Conservation (phyloP, 1,140 invertebrate species). For the Antheraea mylitta region DNA sequence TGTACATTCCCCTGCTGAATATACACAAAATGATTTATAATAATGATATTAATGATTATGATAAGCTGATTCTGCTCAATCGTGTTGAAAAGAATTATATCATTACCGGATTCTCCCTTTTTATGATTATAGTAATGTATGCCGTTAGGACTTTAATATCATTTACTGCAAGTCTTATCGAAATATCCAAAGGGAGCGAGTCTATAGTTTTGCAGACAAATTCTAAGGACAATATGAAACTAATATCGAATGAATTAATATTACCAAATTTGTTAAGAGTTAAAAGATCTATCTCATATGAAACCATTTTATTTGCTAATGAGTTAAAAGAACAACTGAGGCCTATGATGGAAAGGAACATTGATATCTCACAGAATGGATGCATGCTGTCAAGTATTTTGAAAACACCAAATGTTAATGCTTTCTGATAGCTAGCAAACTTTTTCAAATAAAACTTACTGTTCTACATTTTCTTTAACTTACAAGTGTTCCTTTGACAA, state of each 20-base stretch:
- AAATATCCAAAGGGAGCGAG: slow-evolving; percentile 17
- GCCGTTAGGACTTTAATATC: slow-evolving; percentile 48
- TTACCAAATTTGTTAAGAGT: slow-evolving; percentile 48
- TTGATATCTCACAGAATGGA: slow-evolving; percentile 26
- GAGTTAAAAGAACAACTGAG: slow-evolving; percentile 52
- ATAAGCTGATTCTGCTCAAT: slow-evolving; percentile 44
- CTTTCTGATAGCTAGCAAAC: slow-evolving; percentile 11
- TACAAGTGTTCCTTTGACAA: slow-evolving; percentile 28
- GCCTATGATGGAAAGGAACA: slow-evolving; percentile 38
- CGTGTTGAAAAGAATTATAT: slow-evolving; percentile 58
- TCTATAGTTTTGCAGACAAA: slow-evolving; percentile 18
- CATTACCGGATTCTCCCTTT: slow-evolving; percentile 58
- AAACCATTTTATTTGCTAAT: slow-evolving; percentile 52
- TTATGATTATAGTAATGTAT: slow-evolving; percentile 49
- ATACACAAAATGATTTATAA: slow-evolving; percentile 40
- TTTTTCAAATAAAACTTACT: slow-evolving; percentile 17
- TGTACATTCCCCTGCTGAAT: slow-evolving; percentile 46
- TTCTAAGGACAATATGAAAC: slow-evolving; percentile 15
- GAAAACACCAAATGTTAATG: slow-evolving; percentile 20
- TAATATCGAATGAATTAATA: slow-evolving; percentile 39
- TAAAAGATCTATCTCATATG: slow-evolving; percentile 60
- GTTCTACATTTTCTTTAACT: slow-evolving; percentile 31
- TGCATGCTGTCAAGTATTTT: slow-evolving; percentile 35
- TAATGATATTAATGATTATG: slow-evolving; percentile 32
- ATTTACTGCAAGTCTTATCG: slow-evolving; percentile 44